A percentile compares a stretch with the other conserved stretches of the same genome.
phyloP scores from a whole-genome alignment of 2,888 invertebrate species.

The Allygus modestus region DNA sequence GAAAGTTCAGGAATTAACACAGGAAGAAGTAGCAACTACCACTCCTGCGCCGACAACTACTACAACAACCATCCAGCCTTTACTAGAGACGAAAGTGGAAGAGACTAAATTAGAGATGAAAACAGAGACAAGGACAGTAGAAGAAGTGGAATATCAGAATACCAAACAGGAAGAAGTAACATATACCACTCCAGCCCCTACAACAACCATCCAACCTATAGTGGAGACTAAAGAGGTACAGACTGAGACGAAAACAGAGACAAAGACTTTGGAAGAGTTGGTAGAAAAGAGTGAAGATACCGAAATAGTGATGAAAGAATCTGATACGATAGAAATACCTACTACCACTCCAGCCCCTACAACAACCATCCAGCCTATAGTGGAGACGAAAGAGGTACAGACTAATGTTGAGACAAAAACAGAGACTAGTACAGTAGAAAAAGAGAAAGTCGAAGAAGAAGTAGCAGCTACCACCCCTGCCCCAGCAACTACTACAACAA shows the following conservation, averaged over 20 bases:
- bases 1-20: background rate
- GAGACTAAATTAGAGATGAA: background rate
- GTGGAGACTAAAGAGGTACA: background rate
- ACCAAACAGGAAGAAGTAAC: background rate
- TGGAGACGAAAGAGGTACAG: background rate
- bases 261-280: background rate
- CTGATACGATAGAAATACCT: background rate
- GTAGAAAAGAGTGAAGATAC: slow-evolving; percentile 1
- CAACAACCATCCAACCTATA: background rate
- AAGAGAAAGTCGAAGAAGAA: slow-evolving; percentile 6
- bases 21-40: background rate
- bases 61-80: background rate
- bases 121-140: slow-evolving; percentile 9
- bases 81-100: background rate
- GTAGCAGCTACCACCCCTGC: too few species aligned
- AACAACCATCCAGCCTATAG: background rate
- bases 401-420: slow-evolving; percentile 10
- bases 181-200: background rate
- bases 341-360: background rate
- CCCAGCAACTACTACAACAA: too few species aligned
- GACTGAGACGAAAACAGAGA: background rate
- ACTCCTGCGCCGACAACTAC: background rate
- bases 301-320: background rate
- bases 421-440: slow-evolving; percentile 2
- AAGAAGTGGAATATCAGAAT: background rate